A percentile compares a stretch with the other conserved stretches of the same genome.
phyloP scores from a whole-genome alignment of 2,888 invertebrate species.

The Pachydiplax longipennis region DNA sequence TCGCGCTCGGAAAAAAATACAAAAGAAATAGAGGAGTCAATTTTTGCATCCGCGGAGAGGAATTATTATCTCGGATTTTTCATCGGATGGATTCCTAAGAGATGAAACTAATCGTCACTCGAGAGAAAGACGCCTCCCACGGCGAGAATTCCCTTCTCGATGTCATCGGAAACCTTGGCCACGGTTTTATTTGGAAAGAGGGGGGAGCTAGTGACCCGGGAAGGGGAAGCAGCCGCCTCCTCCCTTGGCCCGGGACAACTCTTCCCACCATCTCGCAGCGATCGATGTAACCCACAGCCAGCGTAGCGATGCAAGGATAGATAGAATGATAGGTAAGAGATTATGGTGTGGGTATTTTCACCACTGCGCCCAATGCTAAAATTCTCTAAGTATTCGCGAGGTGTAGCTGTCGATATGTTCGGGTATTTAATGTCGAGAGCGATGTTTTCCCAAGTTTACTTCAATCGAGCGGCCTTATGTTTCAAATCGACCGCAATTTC shows the following conservation, averaged over 20 bases:
- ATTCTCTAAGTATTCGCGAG: too few relatives aligned
- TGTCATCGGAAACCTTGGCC: constrained; percentile 1
- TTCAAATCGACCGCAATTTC: too few relatives aligned
- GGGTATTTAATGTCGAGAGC: too few relatives aligned
- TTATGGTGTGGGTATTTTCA: too few relatives aligned
- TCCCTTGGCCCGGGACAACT: not conserved
- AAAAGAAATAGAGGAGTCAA: too few relatives aligned
- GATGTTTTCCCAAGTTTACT: too few relatives aligned
- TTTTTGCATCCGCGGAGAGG: not conserved
- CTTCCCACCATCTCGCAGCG: not conserved
- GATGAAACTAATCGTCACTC: not conserved
- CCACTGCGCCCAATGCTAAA: too few relatives aligned
- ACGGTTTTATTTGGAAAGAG: not conserved
- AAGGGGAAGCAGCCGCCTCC: not conserved
- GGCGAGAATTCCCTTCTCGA: not conserved
- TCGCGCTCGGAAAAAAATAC: too few relatives aligned
- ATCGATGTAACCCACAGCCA: constrained; percentile 14
- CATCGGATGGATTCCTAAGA: not conserved
- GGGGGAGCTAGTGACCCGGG: not conserved
- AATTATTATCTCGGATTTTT: not conserved
- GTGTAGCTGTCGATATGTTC: too few relatives aligned
- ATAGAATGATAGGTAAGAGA: not conserved
- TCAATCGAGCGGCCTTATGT: too few relatives aligned
- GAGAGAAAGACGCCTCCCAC: not conserved
- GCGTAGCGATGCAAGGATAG: not conserved